phyloP scores from a whole-genome alignment of 1,140 invertebrate genomes.

The Bombus difficillimus region DNA sequence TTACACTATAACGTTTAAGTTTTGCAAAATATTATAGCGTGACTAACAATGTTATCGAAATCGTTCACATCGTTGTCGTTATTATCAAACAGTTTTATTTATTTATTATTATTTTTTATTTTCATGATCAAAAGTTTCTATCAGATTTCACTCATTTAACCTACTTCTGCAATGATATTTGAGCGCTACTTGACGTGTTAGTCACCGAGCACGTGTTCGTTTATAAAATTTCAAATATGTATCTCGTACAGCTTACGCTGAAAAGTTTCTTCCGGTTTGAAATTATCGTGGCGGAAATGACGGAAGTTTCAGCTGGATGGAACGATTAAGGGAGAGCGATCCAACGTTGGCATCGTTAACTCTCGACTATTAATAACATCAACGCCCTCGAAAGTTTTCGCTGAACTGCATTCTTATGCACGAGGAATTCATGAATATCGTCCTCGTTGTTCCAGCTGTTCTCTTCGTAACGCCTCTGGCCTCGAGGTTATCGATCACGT shows the following conservation, averaged over 20 bases:
- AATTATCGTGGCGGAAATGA: not conserved
- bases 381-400: not conserved
- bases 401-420: not conserved
- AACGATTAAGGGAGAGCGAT: not conserved
- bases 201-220: not conserved
- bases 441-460: not conserved
- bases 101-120: too few species aligned
- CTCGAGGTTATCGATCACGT: not conserved
- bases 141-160: not conserved
- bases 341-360: not conserved
- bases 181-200: too few species aligned
- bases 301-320: not conserved
- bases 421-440: not conserved
- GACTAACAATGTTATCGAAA: too few species aligned
- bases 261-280: not conserved
- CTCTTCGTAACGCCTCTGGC: too few species aligned
- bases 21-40: too few species aligned
- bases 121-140: not conserved
- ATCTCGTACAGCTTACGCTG: not conserved
- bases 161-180: not conserved
- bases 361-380: slow-evolving; percentile 10
- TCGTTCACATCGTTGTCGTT: too few species aligned
- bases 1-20: too few species aligned
- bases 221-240: not conserved
- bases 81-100: not conserved